Evolutionary conservation across 2,113 vertebrate genomes (phyloP).

Genomic region (Nerophis lumbriciformis): DNA sequence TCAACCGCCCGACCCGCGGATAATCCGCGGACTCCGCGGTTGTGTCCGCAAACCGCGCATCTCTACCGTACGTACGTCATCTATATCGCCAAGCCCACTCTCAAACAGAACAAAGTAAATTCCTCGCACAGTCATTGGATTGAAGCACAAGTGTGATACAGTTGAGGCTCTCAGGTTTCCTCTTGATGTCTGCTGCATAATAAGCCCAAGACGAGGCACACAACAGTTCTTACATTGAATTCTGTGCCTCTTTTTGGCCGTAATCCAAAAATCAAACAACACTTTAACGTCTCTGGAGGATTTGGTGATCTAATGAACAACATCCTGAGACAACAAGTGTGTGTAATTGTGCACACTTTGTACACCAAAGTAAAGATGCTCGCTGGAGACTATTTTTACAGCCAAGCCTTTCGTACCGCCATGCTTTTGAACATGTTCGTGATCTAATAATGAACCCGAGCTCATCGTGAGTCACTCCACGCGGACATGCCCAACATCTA

Average conservation of each 20-base stretch:
- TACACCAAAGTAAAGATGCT: constrained; percentile 5
- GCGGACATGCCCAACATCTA: constrained; percentile 37
- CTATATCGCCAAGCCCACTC: background rate
- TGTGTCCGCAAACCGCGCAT: no score
- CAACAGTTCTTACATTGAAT: constrained; percentile 13
- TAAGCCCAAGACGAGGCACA: constrained; percentile 47
- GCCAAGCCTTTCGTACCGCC: background rate
- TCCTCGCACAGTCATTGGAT: no score
- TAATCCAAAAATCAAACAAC: constrained; percentile 47
- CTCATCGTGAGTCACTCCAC: constrained; percentile 18
- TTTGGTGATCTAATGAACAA: constrained; percentile 52
- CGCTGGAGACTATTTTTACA: background rate
- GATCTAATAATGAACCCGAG: constrained; percentile 34
- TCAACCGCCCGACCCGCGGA: no score
- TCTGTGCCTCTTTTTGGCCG: constrained; percentile 54
- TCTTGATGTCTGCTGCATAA: constrained; percentile 40
- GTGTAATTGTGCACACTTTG: constrained; percentile 6
- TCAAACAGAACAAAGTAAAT: constrained; percentile 20
- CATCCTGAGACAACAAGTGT: constrained; percentile 29
- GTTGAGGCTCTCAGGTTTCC: constrained; percentile 39
- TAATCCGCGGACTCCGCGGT: no score
- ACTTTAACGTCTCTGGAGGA: constrained; percentile 47
- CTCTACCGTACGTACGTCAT: no score
- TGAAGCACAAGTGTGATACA: constrained; percentile 5
- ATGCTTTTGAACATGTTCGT: constrained; percentile 27